Conservation (phyloP, 1,140 invertebrate species). For the Polypedilum pembai region DNA sequence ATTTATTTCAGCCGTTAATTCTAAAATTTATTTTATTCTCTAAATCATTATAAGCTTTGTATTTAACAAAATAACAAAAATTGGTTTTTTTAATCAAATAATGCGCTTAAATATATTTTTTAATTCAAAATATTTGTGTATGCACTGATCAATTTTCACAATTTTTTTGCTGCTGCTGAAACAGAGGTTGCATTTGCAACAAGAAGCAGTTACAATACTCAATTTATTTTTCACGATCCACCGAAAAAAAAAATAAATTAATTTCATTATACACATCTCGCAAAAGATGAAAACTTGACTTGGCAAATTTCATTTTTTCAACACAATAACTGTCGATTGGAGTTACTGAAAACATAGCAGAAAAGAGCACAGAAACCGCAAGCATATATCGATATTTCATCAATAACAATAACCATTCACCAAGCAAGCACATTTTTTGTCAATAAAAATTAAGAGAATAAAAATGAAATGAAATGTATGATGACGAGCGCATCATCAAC, state of each 20-base stretch:
- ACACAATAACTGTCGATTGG: neutral
- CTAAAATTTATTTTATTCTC: too few relatives aligned
- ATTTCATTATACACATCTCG: slow-evolving; percentile 5
- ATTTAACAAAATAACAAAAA: too few relatives aligned
- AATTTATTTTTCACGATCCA: slow-evolving; percentile 10
- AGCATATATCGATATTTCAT: neutral
- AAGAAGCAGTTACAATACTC: slow-evolving; percentile 2
- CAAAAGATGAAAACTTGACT: neutral
- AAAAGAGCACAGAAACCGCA: neutral
- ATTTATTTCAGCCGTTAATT: too few relatives aligned
- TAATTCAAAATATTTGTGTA: too few relatives aligned
- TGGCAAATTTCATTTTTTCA: neutral
- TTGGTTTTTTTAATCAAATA: too few relatives aligned
- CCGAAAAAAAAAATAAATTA: neutral
- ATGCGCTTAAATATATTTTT: too few relatives aligned
- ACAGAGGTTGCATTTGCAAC: neutral
- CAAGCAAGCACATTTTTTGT: neutral
- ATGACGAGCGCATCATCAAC: too few relatives aligned
- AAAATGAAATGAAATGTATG: too few relatives aligned
- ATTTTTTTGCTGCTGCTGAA: too few relatives aligned
- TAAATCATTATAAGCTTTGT: too few relatives aligned
- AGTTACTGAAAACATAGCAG: neutral
- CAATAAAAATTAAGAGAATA: slow-evolving; percentile 9
- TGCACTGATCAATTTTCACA: too few relatives aligned
- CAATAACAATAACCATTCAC: neutral